A percentile compares a stretch with the other conserved stretches of the same genome.
Evolutionary conservation across 2,888 invertebrate genomes (phyloP).

Genomic region (Hanleya hanleyi): DNA sequence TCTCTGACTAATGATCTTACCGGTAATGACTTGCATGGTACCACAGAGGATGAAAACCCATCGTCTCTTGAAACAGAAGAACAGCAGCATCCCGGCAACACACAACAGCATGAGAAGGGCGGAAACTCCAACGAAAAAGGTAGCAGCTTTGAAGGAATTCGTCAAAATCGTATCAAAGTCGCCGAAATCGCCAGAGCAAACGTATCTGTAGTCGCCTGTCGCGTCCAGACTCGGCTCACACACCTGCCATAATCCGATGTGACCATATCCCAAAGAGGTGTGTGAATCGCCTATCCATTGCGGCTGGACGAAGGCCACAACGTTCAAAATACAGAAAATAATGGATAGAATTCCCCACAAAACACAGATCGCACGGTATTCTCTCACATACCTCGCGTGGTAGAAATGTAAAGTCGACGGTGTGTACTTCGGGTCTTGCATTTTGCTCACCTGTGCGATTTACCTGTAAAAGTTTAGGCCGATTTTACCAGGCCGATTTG

Average conservation of each 20-base stretch:
- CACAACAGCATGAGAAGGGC: slow-evolving; percentile 88
- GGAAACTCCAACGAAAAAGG: slow-evolving; percentile 90
- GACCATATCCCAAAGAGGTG: slow-evolving; percentile 81
- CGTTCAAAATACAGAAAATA: slow-evolving; percentile 95
- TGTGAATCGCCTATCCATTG: slow-evolving; percentile 75
- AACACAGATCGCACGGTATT: slow-evolving; percentile 88
- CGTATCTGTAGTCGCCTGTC: slow-evolving; percentile 48
- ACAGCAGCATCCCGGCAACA: slow-evolving; percentile 89
- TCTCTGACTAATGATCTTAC: slow-evolving; percentile 77
- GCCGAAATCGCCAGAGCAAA: slow-evolving; percentile 84
- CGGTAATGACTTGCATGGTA: slow-evolving; percentile 95
- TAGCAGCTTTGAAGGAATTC: slow-evolving; percentile 88
- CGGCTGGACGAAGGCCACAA: slow-evolving; percentile 95
- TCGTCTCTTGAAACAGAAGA: slow-evolving; percentile 94
- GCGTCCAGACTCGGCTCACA: slow-evolving; percentile 77
- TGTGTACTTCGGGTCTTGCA: slow-evolving; percentile 49
- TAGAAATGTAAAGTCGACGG: slow-evolving; percentile 60
- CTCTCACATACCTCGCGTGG: slow-evolving; percentile 71
- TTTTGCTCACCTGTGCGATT: too few species aligned
- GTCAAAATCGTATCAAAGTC: slow-evolving; percentile 85
- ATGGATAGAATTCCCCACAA: slow-evolving; percentile 98
- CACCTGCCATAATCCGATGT: slow-evolving; percentile 93
- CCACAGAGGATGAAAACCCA: slow-evolving; percentile 95
- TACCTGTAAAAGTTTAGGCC: too few species aligned
- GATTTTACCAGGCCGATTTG: too few species aligned